Evolutionary conservation across 1,140 invertebrate species (phyloP), one percentile per base, ranked within the genome.

Genomic region (Chrysoperla carnea): DNA sequence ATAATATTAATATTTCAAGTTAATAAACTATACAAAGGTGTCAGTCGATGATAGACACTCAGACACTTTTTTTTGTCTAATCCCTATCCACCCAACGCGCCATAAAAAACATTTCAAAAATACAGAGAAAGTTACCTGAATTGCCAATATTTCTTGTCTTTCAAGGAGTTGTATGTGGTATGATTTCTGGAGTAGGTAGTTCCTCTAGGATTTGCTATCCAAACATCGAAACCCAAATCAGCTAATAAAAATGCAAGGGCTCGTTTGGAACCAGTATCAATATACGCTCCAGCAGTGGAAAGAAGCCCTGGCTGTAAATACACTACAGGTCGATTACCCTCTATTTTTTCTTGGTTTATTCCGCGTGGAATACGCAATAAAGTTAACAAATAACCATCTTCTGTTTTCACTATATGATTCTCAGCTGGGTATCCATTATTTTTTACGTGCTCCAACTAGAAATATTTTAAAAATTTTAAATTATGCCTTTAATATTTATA

Each of bases 341-440:
- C 4, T 15, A 5, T 14, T 36, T 43, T 8, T n/a, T n/a, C n/a
- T 27, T 7, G 41, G 7, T 43, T 8, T 23, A 6, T 42, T 11
- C 45, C 55, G 11, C 54, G 46, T 0, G 51, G 54, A 9, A 72
- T 63, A 23, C 66, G 55, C 45, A 64, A 64, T 6, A 68, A 37
- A 2, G 52, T 63, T 6, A 72, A 43, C 0, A 70, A 50, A 42
- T 70, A 71, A 8, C 65, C 67, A 49, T 72, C 69, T 41, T 66
- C 56, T 0, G 79, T 80, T 12, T 67, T 60, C 3, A 77, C 67
- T 3, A 68, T 49, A 50, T 84, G 74, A 11, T 63, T 63, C 58
- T 84, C 78, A 0, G 67, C 68, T 4, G 68, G 69, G 51, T 82
- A 85, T 0, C 77, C 72, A 47, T 72, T 70, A 3, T 2, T 23